Evolutionary conservation across 2,797 vertebrate species (phyloP).

Genomic region (Gephyroberyx darwinii): DNA sequence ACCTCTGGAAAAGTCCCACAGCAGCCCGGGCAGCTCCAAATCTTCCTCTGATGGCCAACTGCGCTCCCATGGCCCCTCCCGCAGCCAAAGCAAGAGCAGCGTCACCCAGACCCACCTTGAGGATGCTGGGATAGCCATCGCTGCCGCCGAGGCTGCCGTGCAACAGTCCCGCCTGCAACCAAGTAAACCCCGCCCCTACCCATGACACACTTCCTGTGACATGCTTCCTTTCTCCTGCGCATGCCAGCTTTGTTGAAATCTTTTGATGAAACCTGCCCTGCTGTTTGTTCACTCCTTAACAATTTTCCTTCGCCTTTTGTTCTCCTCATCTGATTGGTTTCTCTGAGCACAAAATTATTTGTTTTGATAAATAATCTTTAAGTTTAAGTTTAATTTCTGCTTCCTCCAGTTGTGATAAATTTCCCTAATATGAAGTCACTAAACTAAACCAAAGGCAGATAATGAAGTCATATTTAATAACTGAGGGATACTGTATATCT

Average conservation of each 20-base stretch:
- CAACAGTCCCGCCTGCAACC: conserved; percentile 98
- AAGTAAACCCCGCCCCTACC: conserved; percentile 92
- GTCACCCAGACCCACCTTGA: conserved; percentile 98
- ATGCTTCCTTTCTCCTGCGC: conserved; percentile 78
- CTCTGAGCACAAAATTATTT: conserved; percentile 72
- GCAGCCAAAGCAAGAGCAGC: conserved; percentile 99
- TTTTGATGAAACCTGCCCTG: conserved; percentile 62
- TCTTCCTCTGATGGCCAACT: conserved; percentile 98
- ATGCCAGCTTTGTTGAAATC: conserved; percentile 85
- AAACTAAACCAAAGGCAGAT: conserved; percentile 9
- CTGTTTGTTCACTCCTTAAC: conserved; percentile 75
- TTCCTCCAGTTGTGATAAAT: conserved; percentile 62
- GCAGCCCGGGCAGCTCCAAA: conserved; percentile 98
- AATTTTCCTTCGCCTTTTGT: conserved; percentile 54
- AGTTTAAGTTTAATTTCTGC: conserved; percentile 25
- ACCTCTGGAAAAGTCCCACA: conserved; percentile 98
- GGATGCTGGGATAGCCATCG: conserved; percentile 97
- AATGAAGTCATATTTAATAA: conserved; percentile 3
- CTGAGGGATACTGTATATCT: background rate
- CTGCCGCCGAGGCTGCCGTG: conserved; percentile 96
- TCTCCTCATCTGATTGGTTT: conserved; percentile 71
- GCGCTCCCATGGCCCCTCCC: conserved; percentile 95
- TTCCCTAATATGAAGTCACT: conserved; percentile 63
- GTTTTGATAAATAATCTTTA: conserved; percentile 22
- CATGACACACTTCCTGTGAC: conserved; percentile 87